phyloP scores from a whole-genome alignment of 2,113 vertebrate genomes.

The Eurystomus gularis region DNA sequence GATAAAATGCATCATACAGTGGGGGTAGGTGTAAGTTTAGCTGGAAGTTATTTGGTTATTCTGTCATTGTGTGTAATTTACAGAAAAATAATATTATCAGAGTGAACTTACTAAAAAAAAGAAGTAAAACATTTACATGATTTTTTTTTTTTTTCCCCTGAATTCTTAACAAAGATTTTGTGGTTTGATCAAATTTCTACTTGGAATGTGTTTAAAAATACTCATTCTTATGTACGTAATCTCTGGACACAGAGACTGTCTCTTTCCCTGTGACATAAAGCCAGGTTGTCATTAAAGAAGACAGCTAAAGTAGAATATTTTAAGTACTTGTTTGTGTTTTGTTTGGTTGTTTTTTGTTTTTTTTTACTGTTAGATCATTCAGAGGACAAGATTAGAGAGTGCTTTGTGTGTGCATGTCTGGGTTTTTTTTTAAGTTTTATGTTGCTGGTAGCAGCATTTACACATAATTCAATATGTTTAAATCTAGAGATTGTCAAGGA shows the following conservation, averaged over 20 bases:
- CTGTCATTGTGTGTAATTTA: not conserved
- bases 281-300: not conserved
- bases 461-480: not conserved
- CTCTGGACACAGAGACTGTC: not conserved
- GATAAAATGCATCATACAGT: slow-evolving; percentile 66
- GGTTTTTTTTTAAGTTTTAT: not conserved
- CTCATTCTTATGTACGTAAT: not conserved
- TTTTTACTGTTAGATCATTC: not conserved
- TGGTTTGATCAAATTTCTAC: not conserved
- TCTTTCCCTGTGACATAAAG: not conserved
- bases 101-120: not conserved
- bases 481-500: not conserved
- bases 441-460: not conserved
- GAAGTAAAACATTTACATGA: too few species aligned
- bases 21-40: slow-evolving; percentile 26
- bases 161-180: not conserved
- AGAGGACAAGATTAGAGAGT: not conserved
- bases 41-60: not conserved
- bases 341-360: too few species aligned
- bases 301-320: not conserved
- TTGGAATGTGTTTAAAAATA: not conserved
- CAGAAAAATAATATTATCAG: not conserved
- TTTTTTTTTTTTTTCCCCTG: not conserved
- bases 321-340: not conserved
- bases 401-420: not conserved